These are phyloP conservation scores for Dendrocincla tyrannina DNA, from an alignment of 2,797 vertebrate species.

Conservation along the genomic window DNA sequence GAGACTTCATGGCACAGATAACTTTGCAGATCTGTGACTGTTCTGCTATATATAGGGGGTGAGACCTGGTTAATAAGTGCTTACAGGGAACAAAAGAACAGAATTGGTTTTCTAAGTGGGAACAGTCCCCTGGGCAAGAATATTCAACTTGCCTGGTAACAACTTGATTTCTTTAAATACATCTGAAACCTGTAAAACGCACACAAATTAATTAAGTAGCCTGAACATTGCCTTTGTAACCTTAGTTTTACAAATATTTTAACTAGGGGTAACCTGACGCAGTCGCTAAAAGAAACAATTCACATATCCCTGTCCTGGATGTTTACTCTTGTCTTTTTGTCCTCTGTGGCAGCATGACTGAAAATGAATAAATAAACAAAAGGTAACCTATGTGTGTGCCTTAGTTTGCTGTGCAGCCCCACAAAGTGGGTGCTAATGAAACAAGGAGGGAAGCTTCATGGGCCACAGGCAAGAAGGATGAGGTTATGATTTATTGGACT, in stretches of 20 bases:
- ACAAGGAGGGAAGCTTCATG: neutral
- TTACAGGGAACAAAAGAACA: fast-evolving
- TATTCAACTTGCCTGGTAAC: neutral
- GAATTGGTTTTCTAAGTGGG: neutral
- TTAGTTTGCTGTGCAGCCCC: neutral
- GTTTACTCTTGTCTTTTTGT: neutral
- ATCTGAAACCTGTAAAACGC: neutral
- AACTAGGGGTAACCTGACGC: neutral
- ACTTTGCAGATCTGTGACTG: neutral
- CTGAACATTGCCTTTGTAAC: neutral
- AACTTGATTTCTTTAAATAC: neutral
- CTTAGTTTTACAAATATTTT: neutral
- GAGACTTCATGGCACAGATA: neutral
- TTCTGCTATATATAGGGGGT: neutral
- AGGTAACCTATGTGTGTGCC: neutral
- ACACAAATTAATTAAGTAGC: neutral
- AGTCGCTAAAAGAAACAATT: neutral
- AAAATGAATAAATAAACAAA: neutral
- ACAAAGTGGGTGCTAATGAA: neutral
- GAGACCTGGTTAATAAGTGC: neutral
- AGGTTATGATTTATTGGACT: neutral
- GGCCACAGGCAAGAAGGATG: neutral
- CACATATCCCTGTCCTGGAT: neutral
- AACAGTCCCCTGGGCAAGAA: neutral
- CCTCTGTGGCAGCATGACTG: neutral